phyloP scores from a whole-genome alignment of 2,797 vertebrate species.

The Spheniscus humboldti region DNA sequence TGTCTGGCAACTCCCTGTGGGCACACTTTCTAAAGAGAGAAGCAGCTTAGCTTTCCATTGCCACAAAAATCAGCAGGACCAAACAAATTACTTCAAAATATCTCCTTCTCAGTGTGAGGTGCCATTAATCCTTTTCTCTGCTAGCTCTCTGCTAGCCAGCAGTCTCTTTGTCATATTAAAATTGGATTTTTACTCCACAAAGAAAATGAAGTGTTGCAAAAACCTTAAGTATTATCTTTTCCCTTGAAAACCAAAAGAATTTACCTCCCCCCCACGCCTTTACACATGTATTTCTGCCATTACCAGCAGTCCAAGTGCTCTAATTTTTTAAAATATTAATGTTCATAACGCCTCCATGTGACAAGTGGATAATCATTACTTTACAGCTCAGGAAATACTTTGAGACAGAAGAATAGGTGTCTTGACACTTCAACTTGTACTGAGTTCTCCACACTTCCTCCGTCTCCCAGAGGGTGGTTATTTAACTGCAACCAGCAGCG shows the following conservation, averaged over 20 bases:
- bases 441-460: neutral
- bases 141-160: constrained; percentile 1
- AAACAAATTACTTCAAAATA: constrained; percentile 38
- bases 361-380: neutral
- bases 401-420: neutral
- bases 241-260: neutral
- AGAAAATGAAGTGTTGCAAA: neutral
- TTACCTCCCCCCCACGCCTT: neutral
- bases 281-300: neutral
- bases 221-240: neutral
- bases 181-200: neutral
- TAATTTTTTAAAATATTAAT: neutral
- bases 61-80: constrained; percentile 34
- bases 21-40: neutral
- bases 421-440: neutral
- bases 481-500: neutral
- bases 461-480: neutral
- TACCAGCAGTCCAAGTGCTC: neutral
- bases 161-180: constrained; percentile 1
- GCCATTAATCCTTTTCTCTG: constrained; percentile 20
- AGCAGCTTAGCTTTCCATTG: constrained; percentile 1
- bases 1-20: constrained; percentile 27
- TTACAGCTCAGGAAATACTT: neutral
- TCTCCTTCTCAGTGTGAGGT: neutral
- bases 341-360: neutral